phyloP scores from a whole-genome alignment of 37 sponge, comb jelly and placozoan species.

The Mnemiopsis leidyi region DNA sequence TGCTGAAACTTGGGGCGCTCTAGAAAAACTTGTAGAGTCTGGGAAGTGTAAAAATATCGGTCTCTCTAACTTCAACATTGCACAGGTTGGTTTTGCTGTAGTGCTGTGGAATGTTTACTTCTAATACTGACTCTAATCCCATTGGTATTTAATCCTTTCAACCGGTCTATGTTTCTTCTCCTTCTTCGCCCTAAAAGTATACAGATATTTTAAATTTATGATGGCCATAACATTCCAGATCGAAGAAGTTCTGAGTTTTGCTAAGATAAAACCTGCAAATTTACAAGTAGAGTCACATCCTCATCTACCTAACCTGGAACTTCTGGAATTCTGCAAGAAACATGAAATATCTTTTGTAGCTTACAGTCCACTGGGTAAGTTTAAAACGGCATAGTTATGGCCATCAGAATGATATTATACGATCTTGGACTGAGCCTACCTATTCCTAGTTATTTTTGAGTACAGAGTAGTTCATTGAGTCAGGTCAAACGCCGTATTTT shows the following conservation, averaged over 20 bases:
- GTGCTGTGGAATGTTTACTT: too few species aligned
- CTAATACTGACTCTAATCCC: too few species aligned
- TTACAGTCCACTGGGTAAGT: conserved; percentile 19
- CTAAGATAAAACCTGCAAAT: conserved; percentile 76
- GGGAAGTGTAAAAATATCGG: conserved; percentile 88
- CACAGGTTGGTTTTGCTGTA: too few species aligned
- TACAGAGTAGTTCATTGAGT: too few species aligned
- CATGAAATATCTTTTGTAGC: conserved; percentile 49
- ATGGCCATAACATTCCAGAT: not conserved
- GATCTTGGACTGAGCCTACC: too few species aligned
- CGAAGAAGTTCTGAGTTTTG: not conserved
- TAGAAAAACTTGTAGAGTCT: conserved; percentile 87
- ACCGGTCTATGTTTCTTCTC: too few species aligned
- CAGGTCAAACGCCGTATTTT: too few species aligned
- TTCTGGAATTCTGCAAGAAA: conserved; percentile 69
- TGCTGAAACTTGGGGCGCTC: conserved; percentile 80
- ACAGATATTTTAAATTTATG: not conserved
- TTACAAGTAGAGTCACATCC: conserved; percentile 87
- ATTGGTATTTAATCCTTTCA: too few species aligned
- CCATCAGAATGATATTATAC: too few species aligned
- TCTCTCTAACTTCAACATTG: conserved; percentile 90
- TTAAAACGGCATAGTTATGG: not conserved
- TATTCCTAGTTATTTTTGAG: too few species aligned
- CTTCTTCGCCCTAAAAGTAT: not conserved
- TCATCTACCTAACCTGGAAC: conserved; percentile 80